Percentiles rank a stretch among this genome's conserved stretches.
Evolutionary conservation across 2,113 vertebrate genomes (phyloP).

Genomic region (Falco punctatus): DNA sequence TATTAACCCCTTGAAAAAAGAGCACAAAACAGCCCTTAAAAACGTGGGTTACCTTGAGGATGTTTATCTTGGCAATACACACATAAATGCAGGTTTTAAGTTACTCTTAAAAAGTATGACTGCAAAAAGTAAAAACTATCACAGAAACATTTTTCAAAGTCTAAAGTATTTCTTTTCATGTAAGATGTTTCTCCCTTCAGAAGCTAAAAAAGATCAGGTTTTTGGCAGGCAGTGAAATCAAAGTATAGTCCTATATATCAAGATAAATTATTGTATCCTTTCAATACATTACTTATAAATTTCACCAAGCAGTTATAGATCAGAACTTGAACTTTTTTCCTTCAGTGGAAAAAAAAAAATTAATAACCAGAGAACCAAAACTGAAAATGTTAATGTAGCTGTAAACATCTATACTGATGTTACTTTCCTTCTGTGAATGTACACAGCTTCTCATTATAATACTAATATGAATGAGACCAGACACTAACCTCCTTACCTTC

Average conservation of each 20-base stretch:
- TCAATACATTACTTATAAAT: neutral
- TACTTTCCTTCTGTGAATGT: neutral
- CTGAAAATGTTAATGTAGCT: neutral
- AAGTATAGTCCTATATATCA: neutral
- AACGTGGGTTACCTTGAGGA: neutral
- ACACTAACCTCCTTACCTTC: neutral
- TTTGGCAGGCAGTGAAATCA: neutral
- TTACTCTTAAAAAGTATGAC: neutral
- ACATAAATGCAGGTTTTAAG: neutral
- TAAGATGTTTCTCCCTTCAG: neutral
- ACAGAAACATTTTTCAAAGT: neutral
- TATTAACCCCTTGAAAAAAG: neutral
- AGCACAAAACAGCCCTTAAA: neutral
- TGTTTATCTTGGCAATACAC: neutral
- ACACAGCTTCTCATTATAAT: neutral
- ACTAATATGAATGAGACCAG: neutral
- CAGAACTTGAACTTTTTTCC: neutral
- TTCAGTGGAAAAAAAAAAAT: neutral
- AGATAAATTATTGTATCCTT: neutral
- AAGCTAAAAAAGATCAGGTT: neutral
- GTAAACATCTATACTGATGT: neutral
- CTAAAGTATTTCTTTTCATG: neutral
- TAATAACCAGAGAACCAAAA: neutral
- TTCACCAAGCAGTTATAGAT: neutral
- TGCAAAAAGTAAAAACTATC: neutral